phyloP scores from a whole-genome alignment of 2,888 invertebrate genomes.

The Scelioninae gen. 2 region DNA sequence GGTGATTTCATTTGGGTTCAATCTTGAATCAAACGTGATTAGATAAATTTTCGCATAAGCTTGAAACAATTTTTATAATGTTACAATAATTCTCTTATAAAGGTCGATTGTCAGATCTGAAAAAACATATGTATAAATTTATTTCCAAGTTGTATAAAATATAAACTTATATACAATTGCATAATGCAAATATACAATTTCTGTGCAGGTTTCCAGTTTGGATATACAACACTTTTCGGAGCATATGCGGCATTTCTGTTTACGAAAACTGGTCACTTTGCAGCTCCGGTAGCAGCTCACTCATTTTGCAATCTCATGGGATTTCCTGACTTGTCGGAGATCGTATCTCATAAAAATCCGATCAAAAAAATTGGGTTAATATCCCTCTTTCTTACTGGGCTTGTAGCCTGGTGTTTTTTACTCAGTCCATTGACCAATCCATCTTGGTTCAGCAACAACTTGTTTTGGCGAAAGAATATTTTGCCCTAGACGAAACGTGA shows the following conservation, averaged over 20 bases:
- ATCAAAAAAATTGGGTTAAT: conserved; percentile 80
- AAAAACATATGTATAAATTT: no score
- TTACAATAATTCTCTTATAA: no score
- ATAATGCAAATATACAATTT: no score
- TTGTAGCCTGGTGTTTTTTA: conserved; percentile 85
- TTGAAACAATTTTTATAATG: no score
- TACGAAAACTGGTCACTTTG: conserved; percentile 90
- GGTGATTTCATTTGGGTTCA: no score
- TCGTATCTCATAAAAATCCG: conserved; percentile 78
- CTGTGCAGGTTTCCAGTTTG: conserved; percentile 93
- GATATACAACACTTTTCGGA: conserved; percentile 94
- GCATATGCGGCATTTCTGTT: conserved; percentile 96
- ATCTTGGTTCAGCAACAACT: conserved; percentile 78
- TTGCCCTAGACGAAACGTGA: conserved; percentile 21
- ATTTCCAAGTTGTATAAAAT: no score
- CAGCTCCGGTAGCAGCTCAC: conserved; percentile 91
- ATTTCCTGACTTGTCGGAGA: conserved; percentile 89
- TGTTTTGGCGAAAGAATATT: conserved; percentile 77
- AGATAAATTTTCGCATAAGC: no score
- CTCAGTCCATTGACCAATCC: conserved; percentile 87
- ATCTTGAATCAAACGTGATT: no score
- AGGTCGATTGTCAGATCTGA: no score
- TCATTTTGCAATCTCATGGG: conserved; percentile 98
- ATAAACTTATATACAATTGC: no score
- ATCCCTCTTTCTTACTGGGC: conserved; percentile 84